Conservation (phyloP, 2,797 vertebrate species). For the Melopsittacus undulatus region DNA sequence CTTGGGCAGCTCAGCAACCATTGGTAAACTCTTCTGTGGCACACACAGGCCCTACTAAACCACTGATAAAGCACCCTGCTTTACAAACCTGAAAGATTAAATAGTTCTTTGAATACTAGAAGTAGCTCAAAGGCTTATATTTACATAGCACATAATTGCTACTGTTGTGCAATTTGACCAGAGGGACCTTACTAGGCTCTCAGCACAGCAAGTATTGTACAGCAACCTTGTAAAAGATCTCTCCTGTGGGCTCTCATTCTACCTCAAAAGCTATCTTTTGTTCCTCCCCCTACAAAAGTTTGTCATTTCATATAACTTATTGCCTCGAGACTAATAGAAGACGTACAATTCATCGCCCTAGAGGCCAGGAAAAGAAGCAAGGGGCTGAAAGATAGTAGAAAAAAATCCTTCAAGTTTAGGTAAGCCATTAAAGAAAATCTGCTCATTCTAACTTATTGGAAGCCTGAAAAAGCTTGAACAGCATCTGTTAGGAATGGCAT, state of each 20-base stretch:
- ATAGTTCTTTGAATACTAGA: neutral
- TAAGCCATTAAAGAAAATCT: neutral
- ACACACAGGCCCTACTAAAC: neutral
- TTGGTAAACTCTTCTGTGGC: neutral
- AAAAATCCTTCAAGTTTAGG: neutral
- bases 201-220: neutral
- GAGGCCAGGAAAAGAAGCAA: neutral
- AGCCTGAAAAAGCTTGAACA: neutral
- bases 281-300: neutral
- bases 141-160: neutral
- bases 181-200: neutral
- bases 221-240: neutral
- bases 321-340: neutral
- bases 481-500: neutral
- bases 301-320: neutral
- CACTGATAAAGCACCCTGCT: neutral
- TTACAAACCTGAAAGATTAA: neutral
- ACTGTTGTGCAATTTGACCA: neutral
- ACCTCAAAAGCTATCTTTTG: neutral
- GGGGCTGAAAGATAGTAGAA: neutral
- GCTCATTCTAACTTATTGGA: neutral
- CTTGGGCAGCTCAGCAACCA: neutral
- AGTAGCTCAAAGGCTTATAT: neutral
- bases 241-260: neutral
- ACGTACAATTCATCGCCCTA: neutral